Evolutionary conservation across 2,113 vertebrate species (phyloP).

Genomic region (Carlito syrichta): DNA sequence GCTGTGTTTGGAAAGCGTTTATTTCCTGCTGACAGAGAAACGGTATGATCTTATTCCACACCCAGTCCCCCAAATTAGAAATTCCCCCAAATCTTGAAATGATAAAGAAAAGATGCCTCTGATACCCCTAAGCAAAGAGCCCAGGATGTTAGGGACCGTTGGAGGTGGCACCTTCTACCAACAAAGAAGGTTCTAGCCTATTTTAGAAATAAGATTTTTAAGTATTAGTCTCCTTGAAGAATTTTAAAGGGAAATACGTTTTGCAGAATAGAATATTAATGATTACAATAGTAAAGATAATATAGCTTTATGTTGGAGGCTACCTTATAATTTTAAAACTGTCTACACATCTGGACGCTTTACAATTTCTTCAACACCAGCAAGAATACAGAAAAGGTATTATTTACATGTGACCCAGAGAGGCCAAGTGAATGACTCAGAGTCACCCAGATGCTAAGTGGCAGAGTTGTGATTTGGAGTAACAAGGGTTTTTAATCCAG

Average conservation of each 20-base stretch:
- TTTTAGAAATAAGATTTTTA: background rate
- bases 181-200: background rate
- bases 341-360: background rate
- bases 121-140: background rate
- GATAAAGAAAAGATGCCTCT: background rate
- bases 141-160: background rate
- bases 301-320: background rate
- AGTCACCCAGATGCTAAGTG: background rate
- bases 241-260: background rate
- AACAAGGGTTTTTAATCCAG: background rate
- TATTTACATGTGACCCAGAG: background rate
- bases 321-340: background rate
- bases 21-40: background rate
- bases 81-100: background rate
- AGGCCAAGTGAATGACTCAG: background rate
- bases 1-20: conserved; percentile 12
- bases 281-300: background rate
- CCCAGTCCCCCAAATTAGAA: background rate
- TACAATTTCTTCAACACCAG: background rate
- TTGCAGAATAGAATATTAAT: background rate
- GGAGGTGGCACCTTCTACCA: background rate
- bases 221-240: background rate
- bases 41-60: background rate
- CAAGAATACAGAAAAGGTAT: background rate
- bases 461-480: background rate